Percentiles rank a stretch among this genome's conserved stretches.
phyloP scores from a whole-genome alignment of 2,888 invertebrate species.

The Tryphoninae sp. region DNA sequence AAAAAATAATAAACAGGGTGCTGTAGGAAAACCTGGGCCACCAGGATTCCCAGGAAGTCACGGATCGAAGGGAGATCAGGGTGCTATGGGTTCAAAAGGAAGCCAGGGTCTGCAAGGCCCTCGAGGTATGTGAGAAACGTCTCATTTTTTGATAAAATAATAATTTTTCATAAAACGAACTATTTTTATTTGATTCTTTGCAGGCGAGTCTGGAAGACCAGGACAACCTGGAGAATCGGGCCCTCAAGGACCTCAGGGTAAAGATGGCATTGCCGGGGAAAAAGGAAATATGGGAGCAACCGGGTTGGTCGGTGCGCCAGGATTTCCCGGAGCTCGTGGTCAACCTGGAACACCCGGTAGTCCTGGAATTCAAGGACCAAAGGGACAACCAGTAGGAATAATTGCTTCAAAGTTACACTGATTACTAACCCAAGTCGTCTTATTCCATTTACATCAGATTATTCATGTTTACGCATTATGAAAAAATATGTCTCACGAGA shows the following conservation, averaged over 20 bases:
- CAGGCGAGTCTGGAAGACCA: constrained; percentile 89
- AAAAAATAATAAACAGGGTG: constrained; percentile 83
- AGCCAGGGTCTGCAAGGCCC: constrained; percentile 92
- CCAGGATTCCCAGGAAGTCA: constrained; percentile 93
- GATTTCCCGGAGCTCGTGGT: constrained; percentile 92
- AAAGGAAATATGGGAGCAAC: constrained; percentile 89
- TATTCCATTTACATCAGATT: too few relatives aligned
- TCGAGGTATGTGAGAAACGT: constrained; percentile 82
- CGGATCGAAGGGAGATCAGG: constrained; percentile 91
- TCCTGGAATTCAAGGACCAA: constrained; percentile 88
- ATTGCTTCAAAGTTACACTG: constrained; percentile 4
- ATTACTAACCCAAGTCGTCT: too few relatives aligned
- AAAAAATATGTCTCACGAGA: constrained; percentile 9
- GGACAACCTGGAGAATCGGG: constrained; percentile 91
- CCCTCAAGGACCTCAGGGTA: constrained; percentile 88
- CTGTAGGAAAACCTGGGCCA: constrained; percentile 90
- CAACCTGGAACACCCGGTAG: constrained; percentile 89
- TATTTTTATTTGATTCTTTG: constrained; percentile 24
- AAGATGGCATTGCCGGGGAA: constrained; percentile 91
- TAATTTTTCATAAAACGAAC: not conserved
- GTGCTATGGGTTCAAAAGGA: constrained; percentile 89
- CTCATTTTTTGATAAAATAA: not conserved
- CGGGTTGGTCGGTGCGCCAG: constrained; percentile 89
- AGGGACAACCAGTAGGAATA: constrained; percentile 87
- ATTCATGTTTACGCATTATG: not conserved